Evolutionary conservation across 1,140 invertebrate genomes (phyloP), one percentile per base, ranked within the genome.

Genomic region (Archivesica marissinica): DNA sequence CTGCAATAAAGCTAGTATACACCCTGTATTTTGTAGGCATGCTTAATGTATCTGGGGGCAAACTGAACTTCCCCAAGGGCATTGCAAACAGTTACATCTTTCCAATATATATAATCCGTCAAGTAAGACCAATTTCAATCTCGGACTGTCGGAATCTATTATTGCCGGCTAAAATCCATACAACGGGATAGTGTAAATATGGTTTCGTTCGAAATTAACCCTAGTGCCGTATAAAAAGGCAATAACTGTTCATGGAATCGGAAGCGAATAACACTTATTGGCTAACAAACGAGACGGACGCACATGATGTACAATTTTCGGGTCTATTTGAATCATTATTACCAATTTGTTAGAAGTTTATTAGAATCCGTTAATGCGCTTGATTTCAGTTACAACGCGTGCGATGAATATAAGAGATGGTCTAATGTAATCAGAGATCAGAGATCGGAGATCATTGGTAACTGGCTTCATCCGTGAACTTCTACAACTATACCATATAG

Each of bases 181-280:
- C 38, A 11, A 7, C 35, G 13, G 39, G 66, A 30, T 23, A 70
- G 47, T 41, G 38, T 70, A 72, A 72, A 72, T 52, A 72, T 52
- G 25, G 7, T 72, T 72, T 72, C 41, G 50, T 47, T 2, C n/a
- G 25, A 47, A 52, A 72, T 72, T 25, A 50, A 72, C 41, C 38
- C 25, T 6, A 20, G 23, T 72, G 25, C 20, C 41, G 68, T 17
- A 50, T 72, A 72, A 72, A 50, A 72, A 66, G 61, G 44, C 68
- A 50, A 72, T 72, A 50, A 72, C 50, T 30, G 39, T 23, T 50
- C 25, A 30, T 33, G 7, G 68, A 41, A 72, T 41, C 28, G 23
- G 44, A 72, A 33, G 15, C 23, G 41, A 50, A 2, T 50, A 72
- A 50, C 39, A 30, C 25, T 72, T 72, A 72, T 72, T 72, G 68